Evolutionary conservation across 1,140 invertebrate genomes (phyloP).

Genomic region (Meloidogyne floridensis): DNA sequence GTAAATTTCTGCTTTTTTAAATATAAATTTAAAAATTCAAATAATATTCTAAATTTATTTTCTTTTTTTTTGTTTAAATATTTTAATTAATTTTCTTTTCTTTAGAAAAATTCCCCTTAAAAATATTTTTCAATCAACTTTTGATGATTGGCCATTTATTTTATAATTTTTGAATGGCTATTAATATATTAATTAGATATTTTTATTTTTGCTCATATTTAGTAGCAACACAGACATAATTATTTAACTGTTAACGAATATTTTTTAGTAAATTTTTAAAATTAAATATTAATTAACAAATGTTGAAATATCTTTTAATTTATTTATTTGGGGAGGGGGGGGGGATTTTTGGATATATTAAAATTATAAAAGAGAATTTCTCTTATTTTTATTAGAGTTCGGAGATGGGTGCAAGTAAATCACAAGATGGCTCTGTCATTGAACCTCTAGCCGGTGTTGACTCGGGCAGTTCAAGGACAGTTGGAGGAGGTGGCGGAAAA

Average conservation of each 20-base stretch:
- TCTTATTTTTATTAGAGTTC: conserved; percentile 15
- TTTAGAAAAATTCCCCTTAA: background rate
- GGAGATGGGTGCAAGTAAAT: conserved; percentile 29
- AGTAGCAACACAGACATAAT: background rate
- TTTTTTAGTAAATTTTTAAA: too few species aligned
- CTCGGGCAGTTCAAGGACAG: conserved; percentile 28
- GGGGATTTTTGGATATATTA: background rate
- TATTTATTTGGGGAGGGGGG: too few species aligned
- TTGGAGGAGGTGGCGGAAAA: conserved; percentile 14
- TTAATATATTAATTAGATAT: background rate
- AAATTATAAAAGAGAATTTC: background rate
- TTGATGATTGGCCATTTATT: background rate
- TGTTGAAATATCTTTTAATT: too few species aligned
- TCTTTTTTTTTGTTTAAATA: background rate
- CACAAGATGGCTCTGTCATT: conserved; percentile 28
- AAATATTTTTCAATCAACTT: background rate
- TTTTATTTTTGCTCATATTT: background rate
- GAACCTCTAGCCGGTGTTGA: conserved; percentile 30
- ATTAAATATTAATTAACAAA: too few species aligned
- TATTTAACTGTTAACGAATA: background rate
- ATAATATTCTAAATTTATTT: background rate
- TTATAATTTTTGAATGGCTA: too few species aligned
- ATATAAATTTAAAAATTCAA: too few species aligned
- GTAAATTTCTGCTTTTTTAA: too few species aligned
- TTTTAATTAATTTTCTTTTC: background rate